Evolutionary conservation across 2,888 invertebrate genomes (phyloP), one percentile per base, ranked within the genome.

Genomic region (Octonoba sinensis): DNA sequence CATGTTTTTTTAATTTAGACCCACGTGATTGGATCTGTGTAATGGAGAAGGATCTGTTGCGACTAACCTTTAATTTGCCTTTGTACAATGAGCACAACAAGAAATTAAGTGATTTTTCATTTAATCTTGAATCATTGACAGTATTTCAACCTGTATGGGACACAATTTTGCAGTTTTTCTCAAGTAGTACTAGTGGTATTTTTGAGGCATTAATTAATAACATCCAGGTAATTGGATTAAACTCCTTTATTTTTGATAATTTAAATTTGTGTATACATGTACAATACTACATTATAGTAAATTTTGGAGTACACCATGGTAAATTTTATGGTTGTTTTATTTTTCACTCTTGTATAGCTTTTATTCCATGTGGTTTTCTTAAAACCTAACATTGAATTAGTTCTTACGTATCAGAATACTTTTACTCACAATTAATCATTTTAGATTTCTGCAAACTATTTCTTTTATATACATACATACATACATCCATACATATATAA

Each of bases 91-190:
- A n/a, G 8, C 22, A 49, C 13, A 64, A 3, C 27, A n/a, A 56
- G 4, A 20, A n/a, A 18, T 8, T 16, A 51, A 70, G 16, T 15
- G 36, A 1, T 1, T 36, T 15, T 12, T 18, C 27, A 3, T 11
- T n/a, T 36, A 54, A 51, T 54, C 18, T 16, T 6, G 11, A 56
- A 64, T 20, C 57, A 20, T 24, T 36, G 18, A 24, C 49, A 15
- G 16, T 74, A 59, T 60, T 51, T 57, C 20, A 46, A 0, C 18
- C 62, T 15, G 20, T 76, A 3, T 76, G 72, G 76, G 75, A 82
- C 44, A 76, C 66, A 66, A 57, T 82, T 62, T 57, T 75, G 11
- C 71, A 76, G 36, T 56, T 56, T 24, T 75, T 82, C 57, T 72
- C 73, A 51, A 67, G 67, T 16, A 49, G 51, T 56, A 62, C 82